A percentile compares a stretch with the other conserved stretches of the same genome.
phyloP scores from a whole-genome alignment of 2,113 vertebrate genomes.

The Takifugu flavidus region DNA sequence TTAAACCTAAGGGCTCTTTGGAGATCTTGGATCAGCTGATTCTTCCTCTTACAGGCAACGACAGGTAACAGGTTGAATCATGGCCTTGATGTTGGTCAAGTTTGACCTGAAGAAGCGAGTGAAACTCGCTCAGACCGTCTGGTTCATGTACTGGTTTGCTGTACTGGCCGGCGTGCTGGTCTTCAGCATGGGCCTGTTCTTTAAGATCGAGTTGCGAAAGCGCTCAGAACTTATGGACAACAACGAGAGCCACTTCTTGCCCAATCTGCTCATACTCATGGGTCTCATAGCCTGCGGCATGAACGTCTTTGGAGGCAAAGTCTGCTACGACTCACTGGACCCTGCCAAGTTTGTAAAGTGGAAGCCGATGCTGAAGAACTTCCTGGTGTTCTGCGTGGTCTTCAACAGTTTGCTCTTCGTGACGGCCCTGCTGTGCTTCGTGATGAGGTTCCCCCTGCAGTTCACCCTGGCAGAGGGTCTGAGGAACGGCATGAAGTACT shows the following conservation, averaged over 20 bases:
- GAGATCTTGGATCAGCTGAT: conserved; percentile 17
- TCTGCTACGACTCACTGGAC: conserved; percentile 96
- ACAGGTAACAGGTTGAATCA: conserved; percentile 58
- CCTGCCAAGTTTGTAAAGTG: conserved; percentile 86
- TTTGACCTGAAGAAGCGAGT: conserved; percentile 93
- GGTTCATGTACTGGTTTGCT: conserved; percentile 97
- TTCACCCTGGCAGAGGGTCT: conserved; percentile 87
- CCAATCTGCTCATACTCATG: conserved; percentile 89
- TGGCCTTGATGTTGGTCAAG: conserved; percentile 91
- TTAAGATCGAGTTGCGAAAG: conserved; percentile 95
- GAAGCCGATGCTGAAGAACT: conserved; percentile 86
- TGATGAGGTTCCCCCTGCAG: conserved; percentile 87
- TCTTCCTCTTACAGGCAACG: conserved; percentile 16
- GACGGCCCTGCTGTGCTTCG: conserved; percentile 82
- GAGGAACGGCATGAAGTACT: conserved; percentile 89
- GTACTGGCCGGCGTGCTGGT: conserved; percentile 88
- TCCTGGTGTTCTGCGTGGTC: conserved; percentile 79
- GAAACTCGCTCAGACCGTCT: conserved; percentile 92
- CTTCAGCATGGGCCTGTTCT: conserved; percentile 91
- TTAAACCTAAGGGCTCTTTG: conserved; percentile 1
- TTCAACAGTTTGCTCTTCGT: conserved; percentile 82
- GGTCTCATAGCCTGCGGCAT: conserved; percentile 84
- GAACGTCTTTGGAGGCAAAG: conserved; percentile 89
- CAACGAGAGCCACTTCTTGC: conserved; percentile 93
- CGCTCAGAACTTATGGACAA: conserved; percentile 96